Conservation (phyloP, 2,113 vertebrate genomes). For the Ardeotis arabs region DNA sequence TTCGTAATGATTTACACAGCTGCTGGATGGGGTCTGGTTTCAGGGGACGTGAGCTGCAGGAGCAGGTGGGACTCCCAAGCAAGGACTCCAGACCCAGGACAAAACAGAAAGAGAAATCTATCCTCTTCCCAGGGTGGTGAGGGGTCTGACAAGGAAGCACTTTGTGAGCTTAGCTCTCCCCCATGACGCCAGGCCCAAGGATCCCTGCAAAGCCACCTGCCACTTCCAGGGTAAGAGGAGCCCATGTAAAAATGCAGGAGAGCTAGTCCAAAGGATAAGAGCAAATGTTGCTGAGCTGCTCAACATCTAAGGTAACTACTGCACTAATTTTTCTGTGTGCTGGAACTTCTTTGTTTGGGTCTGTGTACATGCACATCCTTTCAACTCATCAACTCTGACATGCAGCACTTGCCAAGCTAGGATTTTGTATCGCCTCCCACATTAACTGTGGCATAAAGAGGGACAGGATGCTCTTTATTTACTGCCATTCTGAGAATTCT, state of each 20-base stretch:
- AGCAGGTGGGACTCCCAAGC: constrained; percentile 67
- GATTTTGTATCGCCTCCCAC: constrained; percentile 4
- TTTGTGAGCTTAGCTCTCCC: constrained; percentile 31
- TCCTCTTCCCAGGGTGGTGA: background rate
- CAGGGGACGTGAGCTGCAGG: constrained; percentile 56
- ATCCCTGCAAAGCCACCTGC: constrained; percentile 26
- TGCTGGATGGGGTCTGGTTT: constrained; percentile 56
- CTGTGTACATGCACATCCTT: background rate
- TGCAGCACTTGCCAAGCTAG: background rate
- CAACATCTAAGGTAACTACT: background rate
- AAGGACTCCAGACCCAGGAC: background rate
- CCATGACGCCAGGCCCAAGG: background rate
- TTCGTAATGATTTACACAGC: constrained; percentile 52
- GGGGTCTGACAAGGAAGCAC: constrained; percentile 7
- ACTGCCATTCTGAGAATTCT: background rate
- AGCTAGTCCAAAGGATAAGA: background rate
- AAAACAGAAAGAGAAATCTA: constrained; percentile 25
- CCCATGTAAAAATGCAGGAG: background rate
- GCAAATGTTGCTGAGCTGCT: background rate
- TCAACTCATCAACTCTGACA: constrained; percentile 5
- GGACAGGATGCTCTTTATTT: constrained; percentile 43
- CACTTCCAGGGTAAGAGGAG: background rate
- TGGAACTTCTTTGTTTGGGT: background rate
- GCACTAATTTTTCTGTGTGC: background rate
- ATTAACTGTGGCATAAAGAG: background rate